Conservation (phyloP, 2,888 invertebrate genomes). For the Ornithoptera priamus region DNA sequence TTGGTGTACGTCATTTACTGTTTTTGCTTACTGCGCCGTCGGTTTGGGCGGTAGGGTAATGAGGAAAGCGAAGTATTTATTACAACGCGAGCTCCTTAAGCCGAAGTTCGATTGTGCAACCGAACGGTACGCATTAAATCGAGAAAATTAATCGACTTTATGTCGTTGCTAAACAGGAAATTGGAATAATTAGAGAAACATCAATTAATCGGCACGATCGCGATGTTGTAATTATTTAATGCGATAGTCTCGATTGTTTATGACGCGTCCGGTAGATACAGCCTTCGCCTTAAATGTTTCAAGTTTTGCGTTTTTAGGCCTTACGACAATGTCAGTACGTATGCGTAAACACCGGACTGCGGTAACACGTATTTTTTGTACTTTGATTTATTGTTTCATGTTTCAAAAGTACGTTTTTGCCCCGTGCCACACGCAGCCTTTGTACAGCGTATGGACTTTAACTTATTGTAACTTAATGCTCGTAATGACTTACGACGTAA, state of each 20-base stretch:
- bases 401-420: slow-evolving; percentile 73
- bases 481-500: slow-evolving; percentile 15
- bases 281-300: slow-evolving; percentile 54
- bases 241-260: slow-evolving; percentile 30
- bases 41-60: slow-evolving; percentile 76
- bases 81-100: slow-evolving; percentile 54
- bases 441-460: slow-evolving; percentile 47
- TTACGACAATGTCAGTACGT: slow-evolving; percentile 67
- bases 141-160: slow-evolving; percentile 26
- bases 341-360: slow-evolving; percentile 69
- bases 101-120: slow-evolving; percentile 34
- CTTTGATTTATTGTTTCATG: slow-evolving; percentile 76
- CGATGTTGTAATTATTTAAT: slow-evolving; percentile 27
- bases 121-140: slow-evolving; percentile 28
- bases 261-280: slow-evolving; percentile 4
- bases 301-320: slow-evolving; percentile 53
- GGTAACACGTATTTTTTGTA: slow-evolving; percentile 75
- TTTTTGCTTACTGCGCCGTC: slow-evolving; percentile 65
- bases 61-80: slow-evolving; percentile 71
- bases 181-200: slow-evolving; percentile 31
- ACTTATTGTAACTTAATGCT: slow-evolving; percentile 45
- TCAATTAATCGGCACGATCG: slow-evolving; percentile 27
- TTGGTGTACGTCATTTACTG: slow-evolving; percentile 73
- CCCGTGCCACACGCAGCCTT: slow-evolving; percentile 69
- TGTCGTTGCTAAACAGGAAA: slow-evolving; percentile 27